A percentile compares a stretch with the other conserved stretches of the same genome.
Evolutionary conservation across 1,140 invertebrate genomes (phyloP).

Genomic region (Antheraea mylitta): DNA sequence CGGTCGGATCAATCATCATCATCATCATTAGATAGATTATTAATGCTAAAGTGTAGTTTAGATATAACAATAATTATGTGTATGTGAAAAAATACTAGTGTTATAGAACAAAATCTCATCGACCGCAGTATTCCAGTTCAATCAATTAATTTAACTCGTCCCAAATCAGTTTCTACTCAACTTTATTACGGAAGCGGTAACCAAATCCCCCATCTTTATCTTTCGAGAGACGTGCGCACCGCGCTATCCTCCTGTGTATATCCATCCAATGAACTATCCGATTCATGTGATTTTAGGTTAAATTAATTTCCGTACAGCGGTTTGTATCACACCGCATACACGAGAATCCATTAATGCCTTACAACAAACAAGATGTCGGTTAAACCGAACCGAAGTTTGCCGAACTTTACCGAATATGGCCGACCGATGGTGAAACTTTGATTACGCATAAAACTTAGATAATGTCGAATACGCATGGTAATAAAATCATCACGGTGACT

Average conservation of each 20-base stretch:
- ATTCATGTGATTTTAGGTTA: slow-evolving; percentile 5
- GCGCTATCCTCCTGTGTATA: background rate
- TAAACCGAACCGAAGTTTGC: background rate
- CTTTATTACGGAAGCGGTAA: background rate
- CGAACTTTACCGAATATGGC: background rate
- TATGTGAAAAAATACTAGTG: too few relatives aligned
- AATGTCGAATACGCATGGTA: too few relatives aligned
- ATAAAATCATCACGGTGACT: too few relatives aligned
- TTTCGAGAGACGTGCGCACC: background rate
- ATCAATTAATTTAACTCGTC: background rate
- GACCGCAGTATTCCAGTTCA: background rate
- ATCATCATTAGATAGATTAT: too few relatives aligned
- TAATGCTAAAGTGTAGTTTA: too few relatives aligned
- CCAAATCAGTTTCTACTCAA: background rate
- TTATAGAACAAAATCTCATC: background rate
- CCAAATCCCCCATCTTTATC: background rate
- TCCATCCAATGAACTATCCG: background rate
- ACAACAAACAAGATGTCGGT: background rate
- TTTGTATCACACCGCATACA: background rate
- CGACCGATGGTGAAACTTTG: background rate
- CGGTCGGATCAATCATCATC: too few relatives aligned
- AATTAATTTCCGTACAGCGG: slow-evolving; percentile 8
- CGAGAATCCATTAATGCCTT: background rate
- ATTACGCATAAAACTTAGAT: background rate
- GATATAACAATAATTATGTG: too few relatives aligned